Evolutionary conservation across 2,113 vertebrate genomes (phyloP).

Genomic region (Larimichthys polyactis): DNA sequence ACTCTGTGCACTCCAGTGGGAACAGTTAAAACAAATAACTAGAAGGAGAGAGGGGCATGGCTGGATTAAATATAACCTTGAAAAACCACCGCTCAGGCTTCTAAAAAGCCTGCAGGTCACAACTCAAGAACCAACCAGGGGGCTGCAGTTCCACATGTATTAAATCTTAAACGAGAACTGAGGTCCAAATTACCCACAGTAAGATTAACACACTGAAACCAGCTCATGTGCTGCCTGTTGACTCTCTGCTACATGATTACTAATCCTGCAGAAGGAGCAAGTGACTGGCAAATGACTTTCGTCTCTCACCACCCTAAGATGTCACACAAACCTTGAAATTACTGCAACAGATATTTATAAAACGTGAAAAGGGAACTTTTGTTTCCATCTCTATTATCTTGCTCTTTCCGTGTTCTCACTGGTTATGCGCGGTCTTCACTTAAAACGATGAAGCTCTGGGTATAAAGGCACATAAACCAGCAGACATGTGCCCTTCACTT

Average conservation of each 20-base stretch:
- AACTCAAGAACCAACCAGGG: constrained; percentile 25
- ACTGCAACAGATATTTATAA: neutral
- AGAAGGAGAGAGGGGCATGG: constrained; percentile 20
- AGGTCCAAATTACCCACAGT: neutral
- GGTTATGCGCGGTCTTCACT: constrained; percentile 10
- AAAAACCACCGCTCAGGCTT: constrained; percentile 23
- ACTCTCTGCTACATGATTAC: constrained; percentile 21
- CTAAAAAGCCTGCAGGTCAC: constrained; percentile 39
- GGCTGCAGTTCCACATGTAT: constrained; percentile 27
- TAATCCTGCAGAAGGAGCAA: constrained; percentile 20
- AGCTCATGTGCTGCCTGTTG: neutral
- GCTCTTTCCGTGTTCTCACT: neutral
- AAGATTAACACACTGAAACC: constrained; percentile 4
- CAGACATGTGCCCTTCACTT: constrained; percentile 47
- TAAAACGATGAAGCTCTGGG: constrained; percentile 6
- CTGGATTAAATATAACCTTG: constrained; percentile 40
- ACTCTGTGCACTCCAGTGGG: constrained; percentile 31
- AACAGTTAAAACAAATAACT: constrained; percentile 57
- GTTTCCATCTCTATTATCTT: constrained; percentile 20
- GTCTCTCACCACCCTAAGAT: neutral
- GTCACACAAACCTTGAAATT: constrained; percentile 29
- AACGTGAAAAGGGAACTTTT: neutral
- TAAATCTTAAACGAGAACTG: constrained; percentile 36
- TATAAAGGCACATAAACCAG: constrained; percentile 32
- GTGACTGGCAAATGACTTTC: constrained; percentile 12